Conservation (phyloP, 2,113 vertebrate species). For the Bujurquina vittata region DNA sequence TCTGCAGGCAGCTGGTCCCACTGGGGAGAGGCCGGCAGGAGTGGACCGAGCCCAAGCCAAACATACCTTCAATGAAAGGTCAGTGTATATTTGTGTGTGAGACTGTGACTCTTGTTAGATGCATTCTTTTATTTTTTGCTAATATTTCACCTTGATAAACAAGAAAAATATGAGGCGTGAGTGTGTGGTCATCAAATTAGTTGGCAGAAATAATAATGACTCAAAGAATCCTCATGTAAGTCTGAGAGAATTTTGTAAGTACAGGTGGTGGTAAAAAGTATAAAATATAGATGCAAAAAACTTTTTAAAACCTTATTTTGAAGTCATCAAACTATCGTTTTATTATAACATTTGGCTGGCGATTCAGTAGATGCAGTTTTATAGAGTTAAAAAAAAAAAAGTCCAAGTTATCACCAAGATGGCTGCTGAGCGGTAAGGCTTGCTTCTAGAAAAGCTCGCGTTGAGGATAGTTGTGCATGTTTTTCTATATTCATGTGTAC, state of each 20-base stretch:
- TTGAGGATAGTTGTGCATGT: not conserved
- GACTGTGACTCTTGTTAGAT: not conserved
- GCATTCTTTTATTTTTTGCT: not conserved
- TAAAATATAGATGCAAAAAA: too few species aligned
- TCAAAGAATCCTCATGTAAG: too few species aligned
- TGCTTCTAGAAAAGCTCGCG: not conserved
- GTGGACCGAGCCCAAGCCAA: constrained; percentile 53
- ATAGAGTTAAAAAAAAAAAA: not conserved
- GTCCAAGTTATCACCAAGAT: not conserved
- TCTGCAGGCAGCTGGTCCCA: constrained; percentile 50
- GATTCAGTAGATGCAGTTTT: not conserved
- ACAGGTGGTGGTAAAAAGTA: not conserved
- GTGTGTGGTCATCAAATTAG: not conserved
- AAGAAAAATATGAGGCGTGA: not conserved
- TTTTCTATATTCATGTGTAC: constrained; percentile 34
- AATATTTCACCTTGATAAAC: not conserved
- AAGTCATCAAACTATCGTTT: too few species aligned
- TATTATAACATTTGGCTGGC: not conserved
- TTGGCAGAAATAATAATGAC: not conserved
- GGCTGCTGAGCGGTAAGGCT: not conserved
- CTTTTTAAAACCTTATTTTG: too few species aligned
- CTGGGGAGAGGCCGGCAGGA: constrained; percentile 45
- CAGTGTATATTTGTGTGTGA: constrained; percentile 32
- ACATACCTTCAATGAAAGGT: constrained; percentile 61
- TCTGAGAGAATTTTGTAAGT: not conserved